Evolutionary conservation across 2,113 vertebrate species (phyloP), one percentile per base, ranked within the genome.

Genomic region (Perognathus longimembris): DNA sequence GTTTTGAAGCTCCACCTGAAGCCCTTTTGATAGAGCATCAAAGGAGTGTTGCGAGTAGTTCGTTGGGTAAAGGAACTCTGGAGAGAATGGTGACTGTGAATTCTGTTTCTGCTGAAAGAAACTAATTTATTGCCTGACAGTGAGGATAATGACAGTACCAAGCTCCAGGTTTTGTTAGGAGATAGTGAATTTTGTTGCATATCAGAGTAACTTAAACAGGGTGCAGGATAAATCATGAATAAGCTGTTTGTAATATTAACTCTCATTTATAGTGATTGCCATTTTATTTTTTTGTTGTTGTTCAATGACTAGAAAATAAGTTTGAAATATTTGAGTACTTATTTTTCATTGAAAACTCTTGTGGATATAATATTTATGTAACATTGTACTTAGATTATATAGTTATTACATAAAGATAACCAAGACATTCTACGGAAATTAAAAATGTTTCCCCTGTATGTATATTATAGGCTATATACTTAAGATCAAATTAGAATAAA

Each of bases 401-500:
- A 54, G 14, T 88, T 88, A 40, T 78, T 28, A 3, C 54, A 76
- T 50, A 18, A 63, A 87, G 76, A 82, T 32, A 71, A 21, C 32
- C 18, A 17, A 26, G 30, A 91, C 71, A 70, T 78, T 66, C 42
- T 73, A 84, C 42, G 88, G 22, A 71, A 91, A 38, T 76, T 64
- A 66, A 78, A 87, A 59, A 14, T 15, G 63, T 69, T 2, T 11
- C 34, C 14, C 30, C n/a, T 45, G 30, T 50, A 30, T 34, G 64
- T 6, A 3, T 54, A 32, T 71, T 15, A 54, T 85, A 89, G 77
- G n/a, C 20, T 15, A 40, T 86, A 64, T 32, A 64, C 36, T 73
- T 61, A 83, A 73, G 82, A 88, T 66, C 15, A 89, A 73, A 79
- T 12, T 77, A 94, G 86, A 77, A 38, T 70, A 84, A 26, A 83